Base-by-base conservation (phyloP, 2,113 vertebrate species). In the Paedocypris sp. region DNA sequence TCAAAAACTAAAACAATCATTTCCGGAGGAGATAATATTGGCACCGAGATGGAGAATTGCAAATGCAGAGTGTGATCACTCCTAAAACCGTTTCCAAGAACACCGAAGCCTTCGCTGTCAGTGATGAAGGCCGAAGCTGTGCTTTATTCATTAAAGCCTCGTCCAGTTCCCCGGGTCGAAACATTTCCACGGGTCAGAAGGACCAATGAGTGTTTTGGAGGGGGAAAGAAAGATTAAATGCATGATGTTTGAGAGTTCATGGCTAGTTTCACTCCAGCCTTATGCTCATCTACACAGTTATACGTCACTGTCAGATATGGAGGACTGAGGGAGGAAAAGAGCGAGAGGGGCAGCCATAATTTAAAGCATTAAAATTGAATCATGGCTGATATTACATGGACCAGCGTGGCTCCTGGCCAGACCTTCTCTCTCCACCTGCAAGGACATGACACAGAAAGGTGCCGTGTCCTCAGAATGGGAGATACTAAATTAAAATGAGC, bases 351-450 rank as follows among this genome's bases (percentile, higher is more conserved):
- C 7, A 5, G 52, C 6, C 18, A 16, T 65, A 26, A 28, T 59
- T 66, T 59, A 54, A 61, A 68, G 60, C 45, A 72, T 75, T 70
- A 68, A 70, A 75, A 65, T 65, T 65, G 64, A 66, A 75, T 72
- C 26, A 48, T 46, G 61, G 38, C 33, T 41, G 59, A 45, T 58
- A 56, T 64, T n/a, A 50, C 4, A 39, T 32, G 5, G 25, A 46
- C 20, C 9, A 47, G 33, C 4, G 6, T 23, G 29, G 20, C 10
- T 46, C 43, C 49, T 26, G 32, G 42, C 26, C 22, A 25, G 46
- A 29, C 9, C 28, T 51, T 57, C 52, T 31, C 16, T 53, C 2
- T 46, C 20, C 58, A 35, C 28, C 29, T 16, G 60, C 61, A 70
- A 67, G 67, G 64, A 67, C 64, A 58, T 16, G 39, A 62, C 61